Evolutionary conservation across 1,140 invertebrate genomes (phyloP).

Genomic region (Thaumetopoea pityocampa): DNA sequence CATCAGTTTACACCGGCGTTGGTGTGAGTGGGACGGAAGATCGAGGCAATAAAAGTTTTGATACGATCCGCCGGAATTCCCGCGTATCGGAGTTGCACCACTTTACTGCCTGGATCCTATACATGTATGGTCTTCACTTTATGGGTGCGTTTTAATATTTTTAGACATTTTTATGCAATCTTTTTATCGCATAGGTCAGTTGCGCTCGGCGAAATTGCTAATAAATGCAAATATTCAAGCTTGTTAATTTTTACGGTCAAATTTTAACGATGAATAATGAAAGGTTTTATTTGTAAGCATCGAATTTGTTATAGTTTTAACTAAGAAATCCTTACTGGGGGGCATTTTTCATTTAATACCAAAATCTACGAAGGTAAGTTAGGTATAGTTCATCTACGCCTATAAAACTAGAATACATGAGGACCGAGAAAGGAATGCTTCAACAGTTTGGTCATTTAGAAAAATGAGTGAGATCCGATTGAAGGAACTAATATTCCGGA

Average conservation of each 20-base stretch:
- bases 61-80: conserved; percentile 62
- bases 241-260: conserved; percentile 9
- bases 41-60: conserved; percentile 60
- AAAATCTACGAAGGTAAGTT: no score
- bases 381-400: no score
- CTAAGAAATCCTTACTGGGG: no score
- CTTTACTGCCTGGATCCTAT: conserved; percentile 43
- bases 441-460: no score
- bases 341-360: no score
- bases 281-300: no score
- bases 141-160: conserved; percentile 50
- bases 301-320: no score
- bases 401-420: no score
- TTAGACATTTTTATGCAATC: conserved; percentile 46
- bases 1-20: conserved; percentile 49
- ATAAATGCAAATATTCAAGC: conserved; percentile 14
- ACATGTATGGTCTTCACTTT: conserved; percentile 55
- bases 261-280: conserved; percentile 1
- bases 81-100: conserved; percentile 56
- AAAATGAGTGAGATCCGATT: no score
- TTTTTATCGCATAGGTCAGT: conserved; percentile 23
- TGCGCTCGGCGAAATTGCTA: conserved; percentile 13
- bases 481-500: no score
- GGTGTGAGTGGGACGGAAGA: conserved; percentile 52
- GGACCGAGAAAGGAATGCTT: no score